Evolutionary conservation across 2,888 invertebrate species (phyloP).

Genomic region (Biston stratarius): DNA sequence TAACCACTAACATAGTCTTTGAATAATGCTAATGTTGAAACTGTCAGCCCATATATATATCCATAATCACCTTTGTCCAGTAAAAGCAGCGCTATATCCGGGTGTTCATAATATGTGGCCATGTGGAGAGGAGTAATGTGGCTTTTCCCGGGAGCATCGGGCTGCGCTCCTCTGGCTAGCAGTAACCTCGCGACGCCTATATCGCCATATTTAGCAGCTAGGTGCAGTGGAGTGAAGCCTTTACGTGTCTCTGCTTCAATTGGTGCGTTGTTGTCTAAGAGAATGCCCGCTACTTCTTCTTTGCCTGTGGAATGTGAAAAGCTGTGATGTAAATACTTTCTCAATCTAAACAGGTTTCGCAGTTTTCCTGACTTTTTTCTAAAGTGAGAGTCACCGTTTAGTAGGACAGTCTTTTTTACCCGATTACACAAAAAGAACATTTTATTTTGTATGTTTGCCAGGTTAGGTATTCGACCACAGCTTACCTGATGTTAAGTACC

Average conservation of each 20-base stretch:
- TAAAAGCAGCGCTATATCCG: constrained; percentile 94
- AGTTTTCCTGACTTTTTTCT: no score
- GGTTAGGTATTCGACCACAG: no score
- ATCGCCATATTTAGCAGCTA: constrained; percentile 99
- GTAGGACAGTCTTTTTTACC: no score
- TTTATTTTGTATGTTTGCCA: no score
- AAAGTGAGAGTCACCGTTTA: no score
- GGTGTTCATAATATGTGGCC: constrained; percentile 98
- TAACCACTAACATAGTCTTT: no score
- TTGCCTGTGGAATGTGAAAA: constrained; percentile 79
- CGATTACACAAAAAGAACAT: no score
- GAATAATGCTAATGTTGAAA: no score
- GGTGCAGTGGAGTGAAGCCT: constrained; percentile 98
- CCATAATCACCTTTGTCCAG: constrained; percentile 97
- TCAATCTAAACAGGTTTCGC: no score
- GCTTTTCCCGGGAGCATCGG: constrained; percentile 96
- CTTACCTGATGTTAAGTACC: no score
- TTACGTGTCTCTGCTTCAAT: constrained; percentile 97
- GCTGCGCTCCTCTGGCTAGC: constrained; percentile 94
- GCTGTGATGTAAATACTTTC: neutral
- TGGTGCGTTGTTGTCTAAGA: constrained; percentile 96
- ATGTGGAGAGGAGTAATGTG: constrained; percentile 98
- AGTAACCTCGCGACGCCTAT: constrained; percentile 94
- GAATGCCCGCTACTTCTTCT: constrained; percentile 95
- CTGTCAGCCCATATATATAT: no score